phyloP scores from a whole-genome alignment of 2,797 vertebrate genomes.

The Falco naumanni region DNA sequence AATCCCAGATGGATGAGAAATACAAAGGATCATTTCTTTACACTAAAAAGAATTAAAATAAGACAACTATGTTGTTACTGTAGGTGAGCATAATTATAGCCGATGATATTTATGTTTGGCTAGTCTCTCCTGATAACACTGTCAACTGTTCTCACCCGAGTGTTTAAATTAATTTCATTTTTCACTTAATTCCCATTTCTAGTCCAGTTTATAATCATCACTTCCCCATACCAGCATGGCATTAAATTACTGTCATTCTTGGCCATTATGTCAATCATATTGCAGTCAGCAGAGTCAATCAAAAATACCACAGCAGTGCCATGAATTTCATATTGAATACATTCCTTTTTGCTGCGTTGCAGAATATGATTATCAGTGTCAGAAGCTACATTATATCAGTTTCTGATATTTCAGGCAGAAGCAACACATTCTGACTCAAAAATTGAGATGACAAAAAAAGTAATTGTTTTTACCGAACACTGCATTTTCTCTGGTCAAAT shows the following conservation, averaged over 20 bases:
- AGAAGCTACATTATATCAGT: background rate
- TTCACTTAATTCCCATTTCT: conserved; percentile 13
- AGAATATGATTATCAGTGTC: background rate
- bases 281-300: background rate
- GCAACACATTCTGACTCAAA: background rate
- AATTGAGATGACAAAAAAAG: fast-evolving
- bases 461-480: fast-evolving
- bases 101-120: background rate
- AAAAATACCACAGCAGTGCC: background rate
- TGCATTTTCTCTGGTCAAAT: background rate
- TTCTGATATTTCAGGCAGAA: background rate
- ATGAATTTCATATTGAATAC: background rate
- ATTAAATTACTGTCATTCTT: conserved; percentile 20
- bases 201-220: conserved; percentile 27
- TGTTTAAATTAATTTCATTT: conserved; percentile 33
- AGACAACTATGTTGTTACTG: background rate
- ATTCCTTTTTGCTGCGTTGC: background rate
- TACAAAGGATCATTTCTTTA: background rate
- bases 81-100: background rate
- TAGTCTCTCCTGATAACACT: background rate
- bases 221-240: background rate
- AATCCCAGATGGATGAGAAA: background rate
- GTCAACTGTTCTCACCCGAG: background rate
- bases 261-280: conserved; percentile 24
- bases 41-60: background rate